phyloP scores from a whole-genome alignment of 2,888 invertebrate genomes.

The Argynnis bischoffii region DNA sequence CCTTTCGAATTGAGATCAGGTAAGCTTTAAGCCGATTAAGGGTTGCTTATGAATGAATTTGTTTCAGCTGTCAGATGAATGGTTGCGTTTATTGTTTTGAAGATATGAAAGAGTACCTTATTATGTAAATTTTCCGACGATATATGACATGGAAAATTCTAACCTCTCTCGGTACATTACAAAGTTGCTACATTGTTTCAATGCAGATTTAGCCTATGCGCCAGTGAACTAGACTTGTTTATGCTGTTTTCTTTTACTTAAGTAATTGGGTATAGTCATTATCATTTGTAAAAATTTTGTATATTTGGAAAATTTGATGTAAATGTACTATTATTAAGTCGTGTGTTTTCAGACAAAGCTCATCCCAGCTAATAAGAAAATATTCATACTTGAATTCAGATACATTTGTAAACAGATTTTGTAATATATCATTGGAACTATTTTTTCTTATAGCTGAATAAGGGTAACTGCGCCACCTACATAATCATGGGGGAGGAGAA shows the following conservation, averaged over 20 bases:
- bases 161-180: conserved; percentile 7
- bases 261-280: neutral
- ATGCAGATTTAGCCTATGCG: conserved; percentile 16
- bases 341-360: no score
- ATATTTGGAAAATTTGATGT: no score
- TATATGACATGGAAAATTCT: conserved; percentile 2
- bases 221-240: conserved; percentile 3
- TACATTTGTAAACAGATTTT: no score
- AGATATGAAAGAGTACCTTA: neutral
- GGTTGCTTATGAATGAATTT: conserved; percentile 29
- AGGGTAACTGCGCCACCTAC: no score
- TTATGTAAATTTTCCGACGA: neutral
- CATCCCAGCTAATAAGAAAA: no score
- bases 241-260: neutral
- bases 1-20: conserved; percentile 79
- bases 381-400: no score
- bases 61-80: conserved; percentile 22
- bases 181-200: neutral
- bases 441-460: no score
- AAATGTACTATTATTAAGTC: no score
- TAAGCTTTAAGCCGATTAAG: conserved; percentile 55
- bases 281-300: neutral
- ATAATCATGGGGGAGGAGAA: no score
- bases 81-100: neutral
- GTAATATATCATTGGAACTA: no score